Evolutionary conservation across 2,888 invertebrate genomes (phyloP).

Genomic region (Pecten maximus): DNA sequence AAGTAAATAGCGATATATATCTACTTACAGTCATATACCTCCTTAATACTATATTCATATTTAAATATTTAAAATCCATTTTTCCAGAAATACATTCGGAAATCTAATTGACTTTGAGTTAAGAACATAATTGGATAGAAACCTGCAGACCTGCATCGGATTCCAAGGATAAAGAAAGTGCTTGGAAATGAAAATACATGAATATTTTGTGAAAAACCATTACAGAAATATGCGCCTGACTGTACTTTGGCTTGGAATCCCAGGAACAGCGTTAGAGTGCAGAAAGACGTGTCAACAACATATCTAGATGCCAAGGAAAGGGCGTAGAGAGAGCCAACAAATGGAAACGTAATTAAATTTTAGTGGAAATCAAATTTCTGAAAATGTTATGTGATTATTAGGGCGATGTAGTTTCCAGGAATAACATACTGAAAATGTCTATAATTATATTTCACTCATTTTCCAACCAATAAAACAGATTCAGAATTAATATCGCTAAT

Average conservation of each 20-base stretch:
- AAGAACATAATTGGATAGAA: conserved; percentile 1
- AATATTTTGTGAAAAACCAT: neutral
- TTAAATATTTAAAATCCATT: neutral
- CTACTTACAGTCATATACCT: neutral
- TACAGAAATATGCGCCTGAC: neutral
- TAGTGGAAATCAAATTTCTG: conserved; percentile 33
- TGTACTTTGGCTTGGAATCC: neutral
- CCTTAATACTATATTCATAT: conserved; percentile 7
- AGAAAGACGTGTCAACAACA: neutral
- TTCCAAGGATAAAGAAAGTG: conserved; percentile 29
- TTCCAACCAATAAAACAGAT: neutral
- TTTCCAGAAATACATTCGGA: neutral
- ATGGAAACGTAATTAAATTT: conserved; percentile 16
- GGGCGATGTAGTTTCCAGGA: neutral
- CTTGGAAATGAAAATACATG: neutral
- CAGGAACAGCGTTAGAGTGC: neutral
- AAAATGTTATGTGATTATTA: conserved; percentile 18
- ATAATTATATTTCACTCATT: conserved; percentile 24
- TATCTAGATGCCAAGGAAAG: neutral
- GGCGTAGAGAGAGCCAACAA: neutral
- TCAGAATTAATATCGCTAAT: neutral
- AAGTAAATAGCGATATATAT: neutral
- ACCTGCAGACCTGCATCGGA: conserved; percentile 13
- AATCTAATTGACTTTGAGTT: neutral
- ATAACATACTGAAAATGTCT: conserved; percentile 12